Evolutionary conservation across 2,113 vertebrate species (phyloP), one percentile per base, ranked within the genome.

Genomic region (Hyla sarda): DNA sequence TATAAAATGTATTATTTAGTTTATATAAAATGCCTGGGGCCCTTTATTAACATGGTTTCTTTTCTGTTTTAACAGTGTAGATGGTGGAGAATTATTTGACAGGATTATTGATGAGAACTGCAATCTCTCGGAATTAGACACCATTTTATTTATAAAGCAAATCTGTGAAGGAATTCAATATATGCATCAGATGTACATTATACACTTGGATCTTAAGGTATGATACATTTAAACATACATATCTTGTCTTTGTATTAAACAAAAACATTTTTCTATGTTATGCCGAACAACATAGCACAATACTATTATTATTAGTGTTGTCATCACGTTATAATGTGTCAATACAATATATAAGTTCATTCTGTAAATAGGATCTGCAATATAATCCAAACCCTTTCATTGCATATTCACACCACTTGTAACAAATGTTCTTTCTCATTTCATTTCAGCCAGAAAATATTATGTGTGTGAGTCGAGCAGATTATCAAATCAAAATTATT

Each of bases 171-270:
- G 98, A 13, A 94, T 99, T 88, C 94, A 95, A 81, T 96, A 98
- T 90, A 99, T 99, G 98, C 98, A 99, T 52, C 97, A 97, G 89
- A 99, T 98, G 97, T 99, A 98, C 88, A 99, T 99, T 88, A 94
- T 99, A 13, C 98, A 99, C 87, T 93, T 99, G 45, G 98, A 99
- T 91, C 94, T 99, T 83, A 99, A 99, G 97, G 98, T 99, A 93
- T 65, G 75, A 14, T n/a, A 69, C 19, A 14, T 45, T 25, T 19
- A 48, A 41, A 4, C 10, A 78, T 21, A 21, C 32, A 3, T 58
- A 28, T 34, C 1, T 23, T 37, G 9, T 34, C 10, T 3, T 21
- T 54, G 58, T 90, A n/a, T n/a, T n/a, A n/a, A n/a, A n/a, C n/a
- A n/a, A n/a, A n/a, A n/a, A n/a, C n/a, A n/a, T n/a, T n/a, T n/a